Evolutionary conservation across 2,888 invertebrate genomes (phyloP), one percentile per base, ranked within the genome.

Genomic region (Cordilura impudica): DNA sequence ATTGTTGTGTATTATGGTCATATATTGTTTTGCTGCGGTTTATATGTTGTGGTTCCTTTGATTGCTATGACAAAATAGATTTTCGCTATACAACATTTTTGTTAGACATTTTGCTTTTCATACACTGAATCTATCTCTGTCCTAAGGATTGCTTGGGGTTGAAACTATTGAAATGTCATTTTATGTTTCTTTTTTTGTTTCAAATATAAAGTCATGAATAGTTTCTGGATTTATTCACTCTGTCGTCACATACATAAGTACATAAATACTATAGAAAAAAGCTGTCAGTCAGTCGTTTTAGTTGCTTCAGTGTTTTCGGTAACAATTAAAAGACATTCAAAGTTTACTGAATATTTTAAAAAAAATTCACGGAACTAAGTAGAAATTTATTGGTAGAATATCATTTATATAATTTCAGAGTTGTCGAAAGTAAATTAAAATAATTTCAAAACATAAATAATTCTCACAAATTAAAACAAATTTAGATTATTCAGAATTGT

Each of bases 41-140:
- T 63, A 39, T 39, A 79, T 79, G 73, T 84, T 84, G 84, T 85
- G 85, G 84, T 84, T 85, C 83, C 85, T 85, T 84, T 84, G 84
- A 87, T 87, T 87, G 87, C 87, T 87, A 87, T 87, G 87, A 85
- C 87, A 87, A n/a, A n/a, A n/a, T n/a, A n/a, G n/a, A n/a, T n/a
- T 84, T 86, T 83, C 83, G 78, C 49, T 35, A 51, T 54, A 16
- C 51, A 69, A 21, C 70, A 19, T 23, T 23, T 21, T n/a, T 39
- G 18, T 43, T 39, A 39, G 35, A 39, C 51, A 29, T 51, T 51
- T 51, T 43, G n/a, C 29, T 63, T 39, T 45, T 12, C 47, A 31
- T 21, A 14, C 31, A 16, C 18, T 29, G n/a, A n/a, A n/a, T n/a
- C n/a, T n/a, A n/a, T 56, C 29, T 35, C 12, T 12, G 1, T 54